Evolutionary conservation across 2,797 vertebrate species (phyloP).

Genomic region (Potorous gilbertii): DNA sequence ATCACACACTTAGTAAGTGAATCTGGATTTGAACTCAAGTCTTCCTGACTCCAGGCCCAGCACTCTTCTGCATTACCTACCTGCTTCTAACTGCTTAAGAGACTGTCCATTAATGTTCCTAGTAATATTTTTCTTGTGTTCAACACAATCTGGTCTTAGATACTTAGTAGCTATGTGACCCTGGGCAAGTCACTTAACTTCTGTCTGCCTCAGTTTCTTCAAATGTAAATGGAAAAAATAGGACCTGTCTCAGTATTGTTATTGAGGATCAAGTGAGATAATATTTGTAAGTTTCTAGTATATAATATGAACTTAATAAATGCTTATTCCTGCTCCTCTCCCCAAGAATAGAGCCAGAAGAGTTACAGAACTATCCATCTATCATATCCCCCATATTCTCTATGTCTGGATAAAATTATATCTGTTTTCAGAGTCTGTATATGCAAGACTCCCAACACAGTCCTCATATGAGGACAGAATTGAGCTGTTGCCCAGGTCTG

Average conservation of each 20-base stretch:
- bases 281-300: not conserved
- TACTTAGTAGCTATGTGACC: not conserved
- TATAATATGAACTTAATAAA: not conserved
- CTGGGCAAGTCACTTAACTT: not conserved
- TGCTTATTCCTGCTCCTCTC: not conserved
- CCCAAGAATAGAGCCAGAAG: not conserved
- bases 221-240: not conserved
- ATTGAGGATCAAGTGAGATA: not conserved
- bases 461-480: constrained; percentile 7
- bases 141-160: not conserved
- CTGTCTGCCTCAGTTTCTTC: not conserved
- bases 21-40: not conserved
- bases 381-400: not conserved
- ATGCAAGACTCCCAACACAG: not conserved
- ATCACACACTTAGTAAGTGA: not conserved
- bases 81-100: not conserved
- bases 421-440: not conserved
- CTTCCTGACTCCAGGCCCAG: not conserved
- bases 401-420: not conserved
- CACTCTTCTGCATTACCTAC: not conserved
- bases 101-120: not conserved
- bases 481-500: constrained; percentile 34
- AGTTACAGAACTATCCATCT: not conserved
- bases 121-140: not conserved
- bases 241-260: not conserved